phyloP scores from a whole-genome alignment of 2,888 invertebrate species.

The Epistrophella euchroma region DNA sequence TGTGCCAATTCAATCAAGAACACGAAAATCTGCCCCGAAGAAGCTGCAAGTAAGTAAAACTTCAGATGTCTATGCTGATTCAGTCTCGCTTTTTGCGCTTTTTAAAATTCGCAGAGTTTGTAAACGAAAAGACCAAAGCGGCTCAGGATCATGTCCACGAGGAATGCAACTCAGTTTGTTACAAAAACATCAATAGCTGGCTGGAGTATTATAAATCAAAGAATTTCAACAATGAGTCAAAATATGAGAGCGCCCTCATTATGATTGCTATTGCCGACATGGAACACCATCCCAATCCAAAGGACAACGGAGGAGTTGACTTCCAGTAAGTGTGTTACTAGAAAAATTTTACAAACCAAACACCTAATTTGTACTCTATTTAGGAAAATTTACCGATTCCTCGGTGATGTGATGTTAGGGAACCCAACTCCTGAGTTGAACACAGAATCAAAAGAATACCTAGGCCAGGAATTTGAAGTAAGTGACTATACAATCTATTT shows the following conservation, averaged over 20 bases:
- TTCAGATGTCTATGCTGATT: neutral
- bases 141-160: conserved; percentile 78
- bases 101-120: conserved; percentile 77
- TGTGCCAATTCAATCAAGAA: conserved; percentile 32
- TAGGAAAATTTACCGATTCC: conserved; percentile 80
- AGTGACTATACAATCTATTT: neutral
- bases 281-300: conserved; percentile 78
- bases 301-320: conserved; percentile 61
- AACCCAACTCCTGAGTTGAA: conserved; percentile 79
- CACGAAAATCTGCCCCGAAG: conserved; percentile 41
- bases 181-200: conserved; percentile 80
- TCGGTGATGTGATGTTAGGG: conserved; percentile 80
- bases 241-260: conserved; percentile 79
- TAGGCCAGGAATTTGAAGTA: conserved; percentile 80
- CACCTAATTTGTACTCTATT: conserved; percentile 11
- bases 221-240: conserved; percentile 75
- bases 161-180: conserved; percentile 79
- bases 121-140: conserved; percentile 75
- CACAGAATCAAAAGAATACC: conserved; percentile 78
- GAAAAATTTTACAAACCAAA: neutral
- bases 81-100: neutral
- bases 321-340: conserved; percentile 64
- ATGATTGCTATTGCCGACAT: conserved; percentile 78
- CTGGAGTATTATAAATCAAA: conserved; percentile 77
- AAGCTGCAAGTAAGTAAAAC: conserved; percentile 47